Percentiles rank a stretch among this genome's conserved stretches.
These are phyloP conservation scores for Cynopterus brachyotis DNA, from an alignment of 2,113 vertebrate species.

Conservation along the genomic window DNA sequence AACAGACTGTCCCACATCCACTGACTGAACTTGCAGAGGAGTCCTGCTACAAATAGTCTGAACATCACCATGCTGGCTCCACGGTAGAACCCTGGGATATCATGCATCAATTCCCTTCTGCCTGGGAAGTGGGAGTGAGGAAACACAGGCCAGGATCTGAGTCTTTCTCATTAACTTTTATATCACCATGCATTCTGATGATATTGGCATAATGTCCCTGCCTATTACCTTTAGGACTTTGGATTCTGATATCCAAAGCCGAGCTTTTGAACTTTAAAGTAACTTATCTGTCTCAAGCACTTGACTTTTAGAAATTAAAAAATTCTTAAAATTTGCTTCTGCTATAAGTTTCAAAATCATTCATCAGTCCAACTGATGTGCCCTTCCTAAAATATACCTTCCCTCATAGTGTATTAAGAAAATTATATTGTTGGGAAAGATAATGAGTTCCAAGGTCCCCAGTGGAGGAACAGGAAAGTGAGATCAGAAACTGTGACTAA, in stretches of 20 bases:
- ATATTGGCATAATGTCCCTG: background rate
- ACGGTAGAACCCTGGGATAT: background rate
- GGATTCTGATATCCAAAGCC: background rate
- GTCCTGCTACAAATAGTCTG: background rate
- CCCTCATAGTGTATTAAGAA: background rate
- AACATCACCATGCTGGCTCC: background rate
- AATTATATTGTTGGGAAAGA: background rate
- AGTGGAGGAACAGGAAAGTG: background rate
- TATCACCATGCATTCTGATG: background rate
- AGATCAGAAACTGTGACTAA: background rate
- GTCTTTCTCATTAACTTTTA: background rate
- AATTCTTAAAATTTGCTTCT: background rate
- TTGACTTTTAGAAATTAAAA: background rate
- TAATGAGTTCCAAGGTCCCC: background rate
- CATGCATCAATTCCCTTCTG: background rate
- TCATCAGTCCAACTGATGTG: background rate
- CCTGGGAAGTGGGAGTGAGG: background rate
- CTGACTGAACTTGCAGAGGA: background rate
- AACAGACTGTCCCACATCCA: background rate
- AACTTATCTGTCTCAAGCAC: background rate
- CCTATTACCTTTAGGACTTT: background rate
- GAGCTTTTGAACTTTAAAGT: constrained; percentile 32
- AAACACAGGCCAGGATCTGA: background rate
- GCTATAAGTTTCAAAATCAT: constrained; percentile 3
- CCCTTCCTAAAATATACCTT: background rate